Percentiles rank a stretch among this genome's conserved stretches.
Evolutionary conservation across 1,140 invertebrate genomes (phyloP).

Genomic region (Sarcophaga bullata): DNA sequence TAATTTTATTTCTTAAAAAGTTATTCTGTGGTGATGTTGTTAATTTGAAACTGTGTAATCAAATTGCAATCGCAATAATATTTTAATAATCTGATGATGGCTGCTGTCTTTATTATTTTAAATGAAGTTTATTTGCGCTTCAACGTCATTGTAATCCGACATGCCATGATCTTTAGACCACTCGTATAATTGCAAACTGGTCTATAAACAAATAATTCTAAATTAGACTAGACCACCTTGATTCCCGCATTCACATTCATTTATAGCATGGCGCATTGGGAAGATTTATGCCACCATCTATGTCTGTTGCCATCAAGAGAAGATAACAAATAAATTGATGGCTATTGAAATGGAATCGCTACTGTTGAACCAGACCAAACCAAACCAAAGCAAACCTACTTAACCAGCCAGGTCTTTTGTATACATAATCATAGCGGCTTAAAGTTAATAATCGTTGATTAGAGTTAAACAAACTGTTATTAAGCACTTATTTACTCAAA

Average conservation of each 20-base stretch:
- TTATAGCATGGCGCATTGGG: no score
- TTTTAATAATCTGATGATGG: not conserved
- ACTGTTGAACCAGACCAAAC: not conserved
- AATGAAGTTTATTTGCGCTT: not conserved
- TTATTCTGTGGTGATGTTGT: not conserved
- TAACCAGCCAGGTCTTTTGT: not conserved
- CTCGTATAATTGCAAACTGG: no score
- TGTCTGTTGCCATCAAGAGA: not conserved
- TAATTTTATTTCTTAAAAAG: not conserved
- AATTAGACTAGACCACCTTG: not conserved
- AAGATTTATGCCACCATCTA: not conserved
- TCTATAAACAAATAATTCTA: no score
- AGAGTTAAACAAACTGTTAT: conserved; percentile 26
- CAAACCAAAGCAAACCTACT: not conserved
- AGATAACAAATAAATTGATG: not conserved
- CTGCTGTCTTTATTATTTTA: not conserved
- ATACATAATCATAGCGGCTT: not conserved
- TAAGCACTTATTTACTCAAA: not conserved
- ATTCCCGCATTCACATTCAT: not conserved
- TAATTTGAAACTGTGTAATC: conserved; percentile 20
- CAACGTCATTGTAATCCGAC: not conserved
- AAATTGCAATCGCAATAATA: conserved; percentile 14
- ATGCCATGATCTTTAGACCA: no score
- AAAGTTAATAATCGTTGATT: conserved; percentile 12
- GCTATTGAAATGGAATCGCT: not conserved